A percentile compares a stretch with the other conserved stretches of the same genome.
phyloP scores from a whole-genome alignment of 92 coral and sea anemone species.

The Galaxea fascicularis region DNA sequence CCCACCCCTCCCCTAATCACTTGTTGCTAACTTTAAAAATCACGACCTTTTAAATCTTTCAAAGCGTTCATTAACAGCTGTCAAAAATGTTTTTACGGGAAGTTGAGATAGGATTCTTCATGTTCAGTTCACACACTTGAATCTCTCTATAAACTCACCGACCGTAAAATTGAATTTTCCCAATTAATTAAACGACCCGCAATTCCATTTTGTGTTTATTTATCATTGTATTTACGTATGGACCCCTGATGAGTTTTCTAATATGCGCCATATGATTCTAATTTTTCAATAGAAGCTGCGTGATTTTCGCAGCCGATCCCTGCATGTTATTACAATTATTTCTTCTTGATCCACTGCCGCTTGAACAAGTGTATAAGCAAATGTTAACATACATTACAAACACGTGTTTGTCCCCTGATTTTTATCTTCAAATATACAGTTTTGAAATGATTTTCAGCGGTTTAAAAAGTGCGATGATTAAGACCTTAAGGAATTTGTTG shows the following conservation, averaged over 20 bases:
- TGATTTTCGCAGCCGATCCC: background rate
- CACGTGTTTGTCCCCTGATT: background rate
- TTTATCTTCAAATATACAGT: no score
- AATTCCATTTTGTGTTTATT: background rate
- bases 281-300: no score
- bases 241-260: background rate
- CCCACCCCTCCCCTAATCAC: background rate
- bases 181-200: background rate
- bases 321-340: background rate
- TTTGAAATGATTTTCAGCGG: background rate
- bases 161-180: background rate
- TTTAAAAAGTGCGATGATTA: background rate
- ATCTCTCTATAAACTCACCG: background rate
- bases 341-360: background rate
- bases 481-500: background rate
- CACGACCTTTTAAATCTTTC: background rate
- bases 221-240: background rate
- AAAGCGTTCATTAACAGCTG: no score
- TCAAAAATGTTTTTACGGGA: background rate
- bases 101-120: background rate
- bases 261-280: background rate
- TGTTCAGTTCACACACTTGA: background rate
- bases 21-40: background rate
- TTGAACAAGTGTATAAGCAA: background rate
- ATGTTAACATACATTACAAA: background rate